Conservation (phyloP, 2,888 invertebrate species). For the Aleiodes leptofemur region DNA sequence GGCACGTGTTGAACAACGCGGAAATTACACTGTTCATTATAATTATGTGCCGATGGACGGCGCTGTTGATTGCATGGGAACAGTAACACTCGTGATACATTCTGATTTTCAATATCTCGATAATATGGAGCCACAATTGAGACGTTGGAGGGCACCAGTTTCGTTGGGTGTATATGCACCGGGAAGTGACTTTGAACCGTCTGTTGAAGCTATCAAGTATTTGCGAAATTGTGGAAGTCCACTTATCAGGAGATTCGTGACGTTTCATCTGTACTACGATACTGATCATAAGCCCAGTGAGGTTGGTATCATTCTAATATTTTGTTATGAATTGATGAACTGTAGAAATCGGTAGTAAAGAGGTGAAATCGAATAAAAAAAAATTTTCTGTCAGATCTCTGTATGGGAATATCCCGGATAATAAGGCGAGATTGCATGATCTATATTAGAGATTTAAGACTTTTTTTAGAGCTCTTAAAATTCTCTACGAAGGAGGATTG, state of each 20-base stretch:
- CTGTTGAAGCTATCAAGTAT: constrained; percentile 88
- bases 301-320: constrained; percentile 71
- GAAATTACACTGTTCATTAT: constrained; percentile 92
- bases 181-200: constrained; percentile 86
- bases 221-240: constrained; percentile 86
- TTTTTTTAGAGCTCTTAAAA: too few species aligned
- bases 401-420: too few species aligned
- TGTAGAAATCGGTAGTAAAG: too few species aligned
- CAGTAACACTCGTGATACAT: constrained; percentile 95
- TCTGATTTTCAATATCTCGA: constrained; percentile 94
- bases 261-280: constrained; percentile 93
- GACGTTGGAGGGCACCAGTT: constrained; percentile 91
- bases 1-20: constrained; percentile 82
- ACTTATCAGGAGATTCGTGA: constrained; percentile 86
- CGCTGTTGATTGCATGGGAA: constrained; percentile 85
- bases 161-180: constrained; percentile 93
- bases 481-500: too few species aligned
- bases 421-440: too few species aligned
- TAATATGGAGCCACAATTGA: constrained; percentile 89
- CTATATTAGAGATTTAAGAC: too few species aligned
- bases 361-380: too few species aligned
- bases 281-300: constrained; percentile 88
- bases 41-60: constrained; percentile 87
- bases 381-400: too few species aligned
- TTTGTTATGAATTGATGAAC: too few species aligned